Evolutionary conservation across 2,888 invertebrate genomes (phyloP).

Genomic region (Epicampocera succincta): DNA sequence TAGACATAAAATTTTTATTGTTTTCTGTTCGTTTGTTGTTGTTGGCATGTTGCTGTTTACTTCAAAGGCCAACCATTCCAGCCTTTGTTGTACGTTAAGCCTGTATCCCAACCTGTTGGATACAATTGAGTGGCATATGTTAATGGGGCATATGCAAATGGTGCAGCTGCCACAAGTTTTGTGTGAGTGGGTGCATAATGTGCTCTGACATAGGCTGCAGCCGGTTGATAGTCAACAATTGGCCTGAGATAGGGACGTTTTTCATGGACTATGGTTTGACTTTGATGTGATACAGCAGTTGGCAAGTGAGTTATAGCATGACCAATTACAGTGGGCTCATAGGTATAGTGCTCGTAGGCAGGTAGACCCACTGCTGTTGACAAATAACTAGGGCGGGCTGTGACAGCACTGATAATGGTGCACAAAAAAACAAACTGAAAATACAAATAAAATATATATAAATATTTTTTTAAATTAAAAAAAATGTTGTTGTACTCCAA

Average conservation of each 20-base stretch:
- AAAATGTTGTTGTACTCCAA: too few relatives aligned
- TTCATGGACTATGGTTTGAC: conserved; percentile 80
- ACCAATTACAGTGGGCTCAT: conserved; percentile 77
- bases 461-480: too few relatives aligned
- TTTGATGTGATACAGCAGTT: conserved; percentile 79
- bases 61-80: conserved; percentile 72
- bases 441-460: background rate
- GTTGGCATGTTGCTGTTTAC: conserved; percentile 23
- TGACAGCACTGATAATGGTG: conserved; percentile 49
- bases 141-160: conserved; percentile 67
- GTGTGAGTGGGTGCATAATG: conserved; percentile 68
- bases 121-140: conserved; percentile 72
- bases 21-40: background rate
- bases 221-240: conserved; percentile 75
- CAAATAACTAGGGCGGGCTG: conserved; percentile 76
- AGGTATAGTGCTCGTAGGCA: conserved; percentile 74
- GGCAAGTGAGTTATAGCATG: conserved; percentile 76
- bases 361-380: conserved; percentile 65
- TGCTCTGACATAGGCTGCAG: conserved; percentile 70
- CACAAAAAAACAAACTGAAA: conserved; percentile 52
- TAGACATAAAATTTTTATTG: too few relatives aligned
- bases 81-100: conserved; percentile 64
- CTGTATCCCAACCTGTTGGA: conserved; percentile 71
- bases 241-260: conserved; percentile 79
- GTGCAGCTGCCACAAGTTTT: conserved; percentile 48